A percentile compares a stretch with the other conserved stretches of the same genome.
Evolutionary conservation across 2,888 invertebrate species (phyloP).

Genomic region (Pseudoips prasinana): DNA sequence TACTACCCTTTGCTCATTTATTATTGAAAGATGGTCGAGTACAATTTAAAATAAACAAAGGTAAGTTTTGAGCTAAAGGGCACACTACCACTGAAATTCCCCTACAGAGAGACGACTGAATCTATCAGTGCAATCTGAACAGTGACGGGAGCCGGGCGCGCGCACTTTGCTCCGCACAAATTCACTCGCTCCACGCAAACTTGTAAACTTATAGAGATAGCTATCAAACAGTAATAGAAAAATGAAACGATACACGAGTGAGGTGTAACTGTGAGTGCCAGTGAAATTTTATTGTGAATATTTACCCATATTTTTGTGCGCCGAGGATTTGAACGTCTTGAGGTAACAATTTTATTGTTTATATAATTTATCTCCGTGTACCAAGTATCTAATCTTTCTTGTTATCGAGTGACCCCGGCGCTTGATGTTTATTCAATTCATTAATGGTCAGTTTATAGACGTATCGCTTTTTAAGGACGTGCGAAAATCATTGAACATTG

Average conservation of each 20-base stretch:
- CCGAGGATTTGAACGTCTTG: constrained; percentile 8
- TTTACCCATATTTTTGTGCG: constrained; percentile 4
- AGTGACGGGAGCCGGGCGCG: constrained; percentile 40
- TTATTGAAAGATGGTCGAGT: constrained; percentile 5
- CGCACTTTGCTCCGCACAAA: constrained; percentile 22
- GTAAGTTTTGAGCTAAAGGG: constrained; percentile 22
- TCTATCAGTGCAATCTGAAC: constrained; percentile 51
- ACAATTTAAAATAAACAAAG: constrained; percentile 21
- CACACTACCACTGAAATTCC: constrained; percentile 31
- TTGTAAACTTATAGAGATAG: constrained; percentile 28
- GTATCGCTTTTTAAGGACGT: constrained; percentile 38
- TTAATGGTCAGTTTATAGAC: constrained; percentile 44
- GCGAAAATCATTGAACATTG: constrained; percentile 31
- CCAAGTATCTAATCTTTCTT: constrained; percentile 11
- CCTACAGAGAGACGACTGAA: constrained; percentile 15
- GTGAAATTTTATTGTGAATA: constrained; percentile 20
- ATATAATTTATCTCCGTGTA: constrained; percentile 15
- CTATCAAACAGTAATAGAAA: constrained; percentile 13
- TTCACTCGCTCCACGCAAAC: constrained; percentile 30
- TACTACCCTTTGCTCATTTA: constrained; percentile 3
- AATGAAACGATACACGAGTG: constrained; percentile 4
- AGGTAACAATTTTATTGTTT: constrained; percentile 30
- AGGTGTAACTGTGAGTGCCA: constrained; percentile 25
- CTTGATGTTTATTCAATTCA: constrained; percentile 59
- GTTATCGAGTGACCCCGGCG: constrained; percentile 60